Evolutionary conservation across 2,888 invertebrate species (phyloP).

Genomic region (Pecten maximus): DNA sequence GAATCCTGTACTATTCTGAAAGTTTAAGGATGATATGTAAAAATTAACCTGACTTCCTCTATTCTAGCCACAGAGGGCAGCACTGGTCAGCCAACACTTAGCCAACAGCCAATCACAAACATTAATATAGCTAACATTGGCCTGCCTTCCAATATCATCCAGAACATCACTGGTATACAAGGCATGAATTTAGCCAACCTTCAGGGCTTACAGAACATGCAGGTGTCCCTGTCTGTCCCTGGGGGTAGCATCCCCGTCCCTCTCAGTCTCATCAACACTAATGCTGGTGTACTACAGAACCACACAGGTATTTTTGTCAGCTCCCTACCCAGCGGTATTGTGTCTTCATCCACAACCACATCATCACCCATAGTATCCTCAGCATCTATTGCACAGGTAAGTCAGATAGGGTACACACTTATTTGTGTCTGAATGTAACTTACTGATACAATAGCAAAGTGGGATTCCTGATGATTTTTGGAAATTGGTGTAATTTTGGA

Average conservation of each 20-base stretch:
- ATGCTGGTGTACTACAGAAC: conserved; percentile 67
- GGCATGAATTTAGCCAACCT: conserved; percentile 78
- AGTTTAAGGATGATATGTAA: neutral
- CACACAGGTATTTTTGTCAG: conserved; percentile 76
- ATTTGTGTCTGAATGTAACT: conserved; percentile 33
- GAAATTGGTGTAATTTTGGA: too few relatives aligned
- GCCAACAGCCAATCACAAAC: conserved; percentile 65
- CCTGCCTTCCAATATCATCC: conserved; percentile 78
- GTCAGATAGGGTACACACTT: neutral
- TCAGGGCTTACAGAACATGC: conserved; percentile 77
- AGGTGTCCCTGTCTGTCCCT: conserved; percentile 87
- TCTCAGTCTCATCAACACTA: conserved; percentile 80
- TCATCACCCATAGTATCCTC: conserved; percentile 27
- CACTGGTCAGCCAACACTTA: conserved; percentile 53
- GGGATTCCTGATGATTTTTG: too few relatives aligned
- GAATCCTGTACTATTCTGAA: too few relatives aligned
- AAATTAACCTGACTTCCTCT: neutral
- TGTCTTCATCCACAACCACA: conserved; percentile 40
- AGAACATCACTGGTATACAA: conserved; percentile 76
- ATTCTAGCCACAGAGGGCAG: conserved; percentile 48
- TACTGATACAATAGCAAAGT: too few relatives aligned
- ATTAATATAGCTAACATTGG: conserved; percentile 77
- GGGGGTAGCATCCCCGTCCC: conserved; percentile 92
- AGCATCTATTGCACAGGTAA: neutral
- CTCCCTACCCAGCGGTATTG: conserved; percentile 59